These are phyloP conservation scores for Danio jaintianensis DNA, from an alignment of 2,797 vertebrate genomes.

Conservation along the genomic window DNA sequence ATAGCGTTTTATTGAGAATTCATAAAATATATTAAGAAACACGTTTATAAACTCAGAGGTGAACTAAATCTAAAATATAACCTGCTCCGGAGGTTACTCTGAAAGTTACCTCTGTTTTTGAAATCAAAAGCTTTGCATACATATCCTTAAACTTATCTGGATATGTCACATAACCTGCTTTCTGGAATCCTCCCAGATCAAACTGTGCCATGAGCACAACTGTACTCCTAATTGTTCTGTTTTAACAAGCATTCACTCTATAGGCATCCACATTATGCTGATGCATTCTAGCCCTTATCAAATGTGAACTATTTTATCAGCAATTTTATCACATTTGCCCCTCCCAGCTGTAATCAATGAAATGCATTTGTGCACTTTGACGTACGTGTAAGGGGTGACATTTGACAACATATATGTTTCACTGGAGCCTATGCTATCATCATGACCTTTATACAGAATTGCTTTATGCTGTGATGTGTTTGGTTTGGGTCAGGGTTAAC, in stretches of 20 bases:
- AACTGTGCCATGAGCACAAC: not conserved
- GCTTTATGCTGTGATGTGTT: conserved; percentile 1
- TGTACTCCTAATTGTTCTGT: not conserved
- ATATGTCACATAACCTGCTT: no score
- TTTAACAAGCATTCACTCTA: not conserved
- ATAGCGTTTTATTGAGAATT: no score
- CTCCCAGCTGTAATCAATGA: not conserved
- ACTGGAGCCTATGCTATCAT: conserved; percentile 21
- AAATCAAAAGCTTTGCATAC: no score
- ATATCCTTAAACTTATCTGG: no score
- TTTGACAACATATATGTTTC: conserved; percentile 15
- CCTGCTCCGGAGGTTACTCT: no score
- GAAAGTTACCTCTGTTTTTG: no score
- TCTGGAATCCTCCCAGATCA: not conserved
- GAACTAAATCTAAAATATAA: no score
- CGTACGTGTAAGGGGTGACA: not conserved
- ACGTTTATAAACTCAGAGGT: no score
- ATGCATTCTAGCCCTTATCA: conserved; percentile 33
- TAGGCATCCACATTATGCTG: conserved; percentile 16
- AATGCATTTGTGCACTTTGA: conserved; percentile 19
- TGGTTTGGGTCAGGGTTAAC: conserved; percentile 11
- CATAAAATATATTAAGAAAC: no score
- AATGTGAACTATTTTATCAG: conserved; percentile 36
- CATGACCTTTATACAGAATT: conserved; percentile 46
- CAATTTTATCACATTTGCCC: not conserved